These are phyloP conservation scores for Octomys mimax DNA, from an alignment of 2,797 vertebrate genomes.

Conservation along the genomic window DNA sequence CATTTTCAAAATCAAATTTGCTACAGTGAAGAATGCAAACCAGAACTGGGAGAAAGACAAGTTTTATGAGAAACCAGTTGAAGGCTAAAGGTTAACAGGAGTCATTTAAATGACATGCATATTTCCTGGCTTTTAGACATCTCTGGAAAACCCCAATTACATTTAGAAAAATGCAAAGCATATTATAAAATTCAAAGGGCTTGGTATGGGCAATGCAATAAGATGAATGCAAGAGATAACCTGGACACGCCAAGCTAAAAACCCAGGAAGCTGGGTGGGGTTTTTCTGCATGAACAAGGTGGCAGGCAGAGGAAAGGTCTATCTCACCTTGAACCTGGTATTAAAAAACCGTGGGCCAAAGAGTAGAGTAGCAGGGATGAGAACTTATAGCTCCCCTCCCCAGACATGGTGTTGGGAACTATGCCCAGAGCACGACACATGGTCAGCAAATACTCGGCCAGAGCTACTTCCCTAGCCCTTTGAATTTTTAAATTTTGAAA, in stretches of 20 bases:
- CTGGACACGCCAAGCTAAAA: conserved; percentile 15
- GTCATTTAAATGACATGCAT: conserved; percentile 76
- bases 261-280: not conserved
- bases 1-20: not conserved
- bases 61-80: conserved; percentile 67
- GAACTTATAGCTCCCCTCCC: not conserved
- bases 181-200: conserved; percentile 65
- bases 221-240: conserved; percentile 62
- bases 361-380: not conserved
- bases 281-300: not conserved
- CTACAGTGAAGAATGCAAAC: conserved; percentile 7
- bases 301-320: not conserved
- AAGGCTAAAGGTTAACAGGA: conserved; percentile 79
- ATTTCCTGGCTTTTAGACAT: conserved; percentile 77
- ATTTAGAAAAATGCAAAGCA: conserved; percentile 77
- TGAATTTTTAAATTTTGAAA: not conserved
- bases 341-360: not conserved
- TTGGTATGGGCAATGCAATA: conserved; percentile 23
- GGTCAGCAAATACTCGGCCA: not conserved
- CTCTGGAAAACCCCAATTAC: conserved; percentile 80
- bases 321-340: not conserved
- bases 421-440: not conserved
- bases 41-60: not conserved
- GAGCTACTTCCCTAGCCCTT: not conserved
- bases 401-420: not conserved